phyloP scores from a whole-genome alignment of 2,797 vertebrate species.

The Neopelma chrysocephalum region DNA sequence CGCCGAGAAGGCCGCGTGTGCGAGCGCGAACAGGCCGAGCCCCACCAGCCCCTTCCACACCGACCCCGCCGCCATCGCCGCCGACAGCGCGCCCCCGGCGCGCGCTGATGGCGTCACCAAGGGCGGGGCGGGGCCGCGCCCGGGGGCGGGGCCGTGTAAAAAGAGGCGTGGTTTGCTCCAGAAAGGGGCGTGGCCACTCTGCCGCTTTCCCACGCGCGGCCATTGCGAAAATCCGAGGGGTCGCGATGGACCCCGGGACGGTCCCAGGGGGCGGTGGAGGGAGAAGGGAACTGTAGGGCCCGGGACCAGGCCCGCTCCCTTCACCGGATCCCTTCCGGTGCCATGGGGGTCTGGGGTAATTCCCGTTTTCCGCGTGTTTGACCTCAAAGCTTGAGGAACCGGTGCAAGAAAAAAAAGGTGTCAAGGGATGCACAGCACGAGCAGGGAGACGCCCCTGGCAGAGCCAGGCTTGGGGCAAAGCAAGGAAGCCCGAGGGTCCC shows the following conservation, averaged over 20 bases:
- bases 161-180: accelerated
- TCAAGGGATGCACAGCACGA: accelerated
- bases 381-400: neutral
- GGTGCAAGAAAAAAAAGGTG: accelerated
- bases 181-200: accelerated
- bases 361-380: neutral
- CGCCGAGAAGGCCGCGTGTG: constrained; percentile 94
- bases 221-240: accelerated
- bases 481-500: neutral
- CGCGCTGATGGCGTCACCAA: neutral
- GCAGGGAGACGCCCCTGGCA: accelerated
- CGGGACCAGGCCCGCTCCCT: accelerated
- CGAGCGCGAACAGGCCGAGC: constrained; percentile 90
- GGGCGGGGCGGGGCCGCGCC: neutral
- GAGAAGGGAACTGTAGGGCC: accelerated
- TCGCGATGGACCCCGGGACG: accelerated
- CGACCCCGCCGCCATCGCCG: constrained; percentile 89
- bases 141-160: accelerated
- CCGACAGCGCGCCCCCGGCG: constrained; percentile 17
- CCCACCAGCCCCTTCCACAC: constrained; percentile 95
- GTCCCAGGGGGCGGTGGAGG: neutral
- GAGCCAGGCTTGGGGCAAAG: neutral
- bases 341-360: too few relatives aligned
- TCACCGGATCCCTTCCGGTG: too few relatives aligned
- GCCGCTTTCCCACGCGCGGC: neutral